Base-by-base conservation (phyloP, 1,140 invertebrate species). In the Pseudomyrmex flavicornis region DNA sequence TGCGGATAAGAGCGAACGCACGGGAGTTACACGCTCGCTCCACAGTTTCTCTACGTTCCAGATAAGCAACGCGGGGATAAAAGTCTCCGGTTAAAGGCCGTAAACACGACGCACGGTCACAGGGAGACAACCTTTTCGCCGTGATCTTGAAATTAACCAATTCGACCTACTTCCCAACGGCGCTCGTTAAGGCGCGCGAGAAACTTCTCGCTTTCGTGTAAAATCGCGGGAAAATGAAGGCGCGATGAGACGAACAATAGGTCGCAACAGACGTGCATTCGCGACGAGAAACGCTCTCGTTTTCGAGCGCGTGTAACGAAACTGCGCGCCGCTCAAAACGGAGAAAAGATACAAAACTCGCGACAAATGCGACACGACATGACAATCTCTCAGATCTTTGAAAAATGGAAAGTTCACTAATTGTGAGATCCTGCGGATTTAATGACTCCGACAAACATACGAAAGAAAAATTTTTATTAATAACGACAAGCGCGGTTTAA, bases 111-210 rank as follows among this genome's bases (percentile, higher is more conserved):
- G 68, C 62, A 35, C 52, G 63, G 15, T 56, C 52, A 17, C 46
- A 73, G 50, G 15, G 52, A 74, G 63, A n/a, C 77, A 88, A 77
- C 63, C 62, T 85, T 76, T 70, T 89, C 77, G 86, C 90, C 92
- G 84, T 92, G 92, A 92, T 93, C 92, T 92, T 92, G 92, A 92
- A 93, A 88, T 91, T 80, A 79, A 83, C 62, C 75, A 87, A 76
- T 82, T 62, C 82, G 89, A 88, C 91, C 90, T 76, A 87, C 74
- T 92, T 92, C 91, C 62, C 91, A 91, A 70, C 70, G 63, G 12
- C 20, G 12, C 44, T n/a, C 76, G 61, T 85, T 84, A 85, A 83
- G 2, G 20, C 13, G 52, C 69, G 59, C 52, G 65, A 61, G 76
- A 76, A 89, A 83, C 62, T 85, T 79, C 86, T 86, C 85, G 65